Percentiles rank a stretch among this genome's conserved stretches.
These are phyloP conservation scores for Pelodytes ibericus DNA, from an alignment of 2,797 vertebrate genomes.

Conservation along the genomic window DNA sequence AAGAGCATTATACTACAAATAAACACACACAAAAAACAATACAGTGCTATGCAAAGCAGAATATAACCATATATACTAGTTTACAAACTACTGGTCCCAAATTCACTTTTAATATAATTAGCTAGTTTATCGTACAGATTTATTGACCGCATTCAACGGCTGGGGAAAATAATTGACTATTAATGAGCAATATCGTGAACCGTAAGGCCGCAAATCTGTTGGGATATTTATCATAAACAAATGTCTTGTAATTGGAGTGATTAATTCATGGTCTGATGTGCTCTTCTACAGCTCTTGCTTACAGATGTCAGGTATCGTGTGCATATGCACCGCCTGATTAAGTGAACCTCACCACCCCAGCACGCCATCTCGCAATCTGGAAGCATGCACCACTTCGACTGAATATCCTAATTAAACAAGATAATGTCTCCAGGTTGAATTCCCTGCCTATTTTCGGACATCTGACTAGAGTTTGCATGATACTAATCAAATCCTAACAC, in stretches of 20 bases:
- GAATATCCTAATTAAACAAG: conserved; percentile 45
- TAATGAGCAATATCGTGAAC: conserved; percentile 17
- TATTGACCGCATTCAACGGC: conserved; percentile 2
- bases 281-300: conserved; percentile 5
- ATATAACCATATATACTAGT: no score
- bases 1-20: no score
- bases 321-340: conserved; percentile 22
- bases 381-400: conserved; percentile 16
- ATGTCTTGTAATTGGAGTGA: conserved; percentile 27
- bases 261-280: conserved; percentile 35
- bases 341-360: background rate
- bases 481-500: conserved; percentile 35
- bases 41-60: no score
- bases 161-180: conserved; percentile 28
- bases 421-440: conserved; percentile 41
- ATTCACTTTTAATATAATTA: no score
- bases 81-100: no score
- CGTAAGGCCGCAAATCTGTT: conserved; percentile 19
- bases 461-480: conserved; percentile 1
- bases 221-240: conserved; percentile 19
- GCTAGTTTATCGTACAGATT: background rate
- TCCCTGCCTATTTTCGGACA: conserved; percentile 14
- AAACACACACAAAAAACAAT: no score
- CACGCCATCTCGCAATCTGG: conserved; percentile 8
- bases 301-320: conserved; percentile 28